Conservation (phyloP, 2,113 vertebrate genomes). For the Sporophila hypoxantha region DNA sequence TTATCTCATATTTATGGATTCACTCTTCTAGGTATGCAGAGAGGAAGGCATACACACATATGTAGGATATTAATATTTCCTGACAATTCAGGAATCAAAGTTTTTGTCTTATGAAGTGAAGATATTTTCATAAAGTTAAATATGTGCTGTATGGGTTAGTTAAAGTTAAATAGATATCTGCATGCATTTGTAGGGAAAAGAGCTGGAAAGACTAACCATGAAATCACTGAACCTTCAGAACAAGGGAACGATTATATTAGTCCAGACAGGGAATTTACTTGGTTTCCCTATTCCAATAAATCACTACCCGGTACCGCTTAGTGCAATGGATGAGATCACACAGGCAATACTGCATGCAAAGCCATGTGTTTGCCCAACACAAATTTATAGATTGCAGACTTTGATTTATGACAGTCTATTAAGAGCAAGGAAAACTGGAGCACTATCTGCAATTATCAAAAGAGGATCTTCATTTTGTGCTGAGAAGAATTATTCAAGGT, state of each 20-base stretch:
- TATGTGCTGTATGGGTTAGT: not conserved
- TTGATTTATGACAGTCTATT: conserved; percentile 21
- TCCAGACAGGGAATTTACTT: conserved; percentile 29
- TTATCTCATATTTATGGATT: not conserved
- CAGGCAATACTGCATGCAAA: not conserved
- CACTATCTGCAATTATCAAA: not conserved
- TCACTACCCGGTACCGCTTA: not conserved
- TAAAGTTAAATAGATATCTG: not conserved
- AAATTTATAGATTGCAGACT: not conserved
- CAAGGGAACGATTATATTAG: conserved; percentile 20
- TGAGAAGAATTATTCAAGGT: not conserved
- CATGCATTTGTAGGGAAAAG: not conserved
- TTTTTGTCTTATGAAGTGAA: not conserved
- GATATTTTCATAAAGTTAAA: not conserved
- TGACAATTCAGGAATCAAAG: not conserved
- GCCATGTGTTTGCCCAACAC: not conserved
- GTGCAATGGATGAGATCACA: conserved; percentile 1
- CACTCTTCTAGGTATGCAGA: not conserved
- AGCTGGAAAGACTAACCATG: not conserved
- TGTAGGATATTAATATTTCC: not conserved
- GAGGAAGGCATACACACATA: not conserved
- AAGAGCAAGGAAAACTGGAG: not conserved
- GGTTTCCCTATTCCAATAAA: conserved; percentile 28
- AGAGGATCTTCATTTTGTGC: not conserved
- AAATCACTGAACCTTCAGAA: conserved; percentile 15